Conservation (phyloP, 2,797 vertebrate genomes). For the Scyliorhinus canicula region DNA sequence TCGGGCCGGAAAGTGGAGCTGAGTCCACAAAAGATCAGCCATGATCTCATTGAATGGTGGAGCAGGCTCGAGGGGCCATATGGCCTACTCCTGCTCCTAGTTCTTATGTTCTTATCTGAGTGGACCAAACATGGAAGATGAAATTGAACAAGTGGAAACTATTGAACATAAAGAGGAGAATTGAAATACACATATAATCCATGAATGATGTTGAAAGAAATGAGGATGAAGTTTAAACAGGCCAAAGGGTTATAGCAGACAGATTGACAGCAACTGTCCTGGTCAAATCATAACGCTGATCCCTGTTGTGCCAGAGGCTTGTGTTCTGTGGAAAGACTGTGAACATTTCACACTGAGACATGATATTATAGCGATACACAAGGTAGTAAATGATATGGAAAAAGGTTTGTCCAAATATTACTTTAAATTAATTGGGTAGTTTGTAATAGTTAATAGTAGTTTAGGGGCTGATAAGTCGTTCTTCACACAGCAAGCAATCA, state of each 20-base stretch:
- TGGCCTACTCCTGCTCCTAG: too few species aligned
- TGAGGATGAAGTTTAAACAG: not conserved
- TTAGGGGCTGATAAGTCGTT: not conserved
- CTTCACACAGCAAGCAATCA: not conserved
- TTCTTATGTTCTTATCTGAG: too few species aligned
- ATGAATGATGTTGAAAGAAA: not conserved
- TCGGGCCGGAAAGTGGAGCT: too few species aligned
- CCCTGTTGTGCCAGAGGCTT: not conserved
- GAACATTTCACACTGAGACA: not conserved
- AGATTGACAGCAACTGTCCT: not conserved
- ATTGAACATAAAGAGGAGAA: not conserved
- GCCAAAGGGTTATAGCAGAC: not conserved
- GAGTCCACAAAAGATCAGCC: too few species aligned
- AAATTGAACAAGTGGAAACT: not conserved
- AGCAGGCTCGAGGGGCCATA: too few species aligned
- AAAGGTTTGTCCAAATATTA: not conserved
- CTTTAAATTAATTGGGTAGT: not conserved
- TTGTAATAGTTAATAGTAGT: not conserved
- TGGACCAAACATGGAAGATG: not conserved
- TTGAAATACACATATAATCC: not conserved
- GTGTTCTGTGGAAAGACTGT: not conserved
- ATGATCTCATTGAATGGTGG: too few species aligned
- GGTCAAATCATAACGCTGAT: not conserved
- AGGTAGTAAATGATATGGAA: not conserved
- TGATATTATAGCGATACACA: not conserved